A percentile compares a stretch with the other conserved stretches of the same genome.
These are phyloP conservation scores for Sterrhoptilus dennistouni DNA, from an alignment of 2,113 vertebrate genomes.

Conservation along the genomic window DNA sequence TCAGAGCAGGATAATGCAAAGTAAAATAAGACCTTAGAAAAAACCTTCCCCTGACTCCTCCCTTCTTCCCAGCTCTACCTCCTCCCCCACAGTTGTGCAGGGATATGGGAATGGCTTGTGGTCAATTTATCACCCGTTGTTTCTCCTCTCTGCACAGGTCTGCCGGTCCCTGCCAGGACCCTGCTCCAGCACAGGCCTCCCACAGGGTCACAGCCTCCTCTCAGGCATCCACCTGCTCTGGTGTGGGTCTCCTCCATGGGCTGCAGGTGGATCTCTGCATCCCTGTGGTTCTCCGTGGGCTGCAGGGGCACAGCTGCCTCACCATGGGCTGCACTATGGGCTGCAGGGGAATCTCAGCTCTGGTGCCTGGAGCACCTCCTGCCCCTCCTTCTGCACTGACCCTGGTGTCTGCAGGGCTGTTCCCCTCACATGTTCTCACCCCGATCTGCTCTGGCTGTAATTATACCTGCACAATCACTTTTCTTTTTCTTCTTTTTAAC, in stretches of 20 bases:
- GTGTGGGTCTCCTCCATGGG: not conserved
- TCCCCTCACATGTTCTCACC: not conserved
- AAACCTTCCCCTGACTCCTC: not conserved
- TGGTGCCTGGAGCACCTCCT: not conserved
- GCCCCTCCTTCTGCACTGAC: not conserved
- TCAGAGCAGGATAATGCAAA: not conserved
- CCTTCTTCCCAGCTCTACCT: not conserved
- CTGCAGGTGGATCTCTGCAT: not conserved
- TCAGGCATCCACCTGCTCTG: not conserved
- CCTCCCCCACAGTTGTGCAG: not conserved
- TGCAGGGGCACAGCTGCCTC: not conserved
- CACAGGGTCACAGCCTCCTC: not conserved
- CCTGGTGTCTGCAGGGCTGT: not conserved
- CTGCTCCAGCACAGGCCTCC: not conserved
- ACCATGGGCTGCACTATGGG: not conserved
- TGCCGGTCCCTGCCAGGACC: not conserved
- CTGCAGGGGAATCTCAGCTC: not conserved
- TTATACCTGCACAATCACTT: not conserved
- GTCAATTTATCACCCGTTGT: not conserved
- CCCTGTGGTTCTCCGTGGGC: not conserved
- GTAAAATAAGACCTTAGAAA: not conserved
- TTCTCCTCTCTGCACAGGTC: not conserved
- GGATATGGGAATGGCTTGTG: not conserved
- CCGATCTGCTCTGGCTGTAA: fast-evolving
- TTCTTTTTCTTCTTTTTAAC: not conserved